phyloP scores from a whole-genome alignment of 1,140 invertebrate species.

The Phortica variegata region DNA sequence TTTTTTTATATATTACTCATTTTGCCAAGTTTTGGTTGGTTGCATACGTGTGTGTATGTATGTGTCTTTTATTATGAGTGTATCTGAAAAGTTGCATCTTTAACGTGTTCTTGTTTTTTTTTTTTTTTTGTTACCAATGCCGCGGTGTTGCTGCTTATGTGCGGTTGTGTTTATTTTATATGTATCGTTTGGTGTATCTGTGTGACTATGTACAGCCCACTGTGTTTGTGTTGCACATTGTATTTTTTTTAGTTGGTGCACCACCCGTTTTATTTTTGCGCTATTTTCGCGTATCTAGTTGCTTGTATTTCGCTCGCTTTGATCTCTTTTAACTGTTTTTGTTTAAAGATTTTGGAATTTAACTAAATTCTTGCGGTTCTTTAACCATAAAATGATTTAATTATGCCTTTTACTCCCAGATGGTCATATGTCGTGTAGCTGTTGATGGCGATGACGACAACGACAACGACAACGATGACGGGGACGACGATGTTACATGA shows the following conservation, averaged over 20 bases:
- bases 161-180: conserved; percentile 14
- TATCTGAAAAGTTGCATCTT: conserved; percentile 24
- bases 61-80: conserved; percentile 24
- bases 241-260: conserved; percentile 10
- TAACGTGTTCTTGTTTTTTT: conserved; percentile 31
- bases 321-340: conserved; percentile 25
- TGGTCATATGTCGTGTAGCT: conserved; percentile 6
- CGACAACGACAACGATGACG: no score
- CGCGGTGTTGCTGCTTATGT: conserved; percentile 18
- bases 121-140: conserved; percentile 28
- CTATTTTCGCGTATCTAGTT: conserved; percentile 34
- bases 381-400: conserved; percentile 19
- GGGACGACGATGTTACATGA: no score
- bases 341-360: conserved; percentile 28
- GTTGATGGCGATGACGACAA: neutral
- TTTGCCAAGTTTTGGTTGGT: conserved; percentile 1
- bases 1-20: conserved; percentile 21
- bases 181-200: neutral
- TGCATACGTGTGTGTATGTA: conserved; percentile 13
- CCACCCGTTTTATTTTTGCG: conserved; percentile 40
- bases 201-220: no score
- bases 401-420: conserved; percentile 34
- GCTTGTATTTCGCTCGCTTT: conserved; percentile 23
- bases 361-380: conserved; percentile 17
- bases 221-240: conserved; percentile 27